Evolutionary conservation across 2,888 invertebrate species (phyloP).

Genomic region (Nemotelus nigrinus): DNA sequence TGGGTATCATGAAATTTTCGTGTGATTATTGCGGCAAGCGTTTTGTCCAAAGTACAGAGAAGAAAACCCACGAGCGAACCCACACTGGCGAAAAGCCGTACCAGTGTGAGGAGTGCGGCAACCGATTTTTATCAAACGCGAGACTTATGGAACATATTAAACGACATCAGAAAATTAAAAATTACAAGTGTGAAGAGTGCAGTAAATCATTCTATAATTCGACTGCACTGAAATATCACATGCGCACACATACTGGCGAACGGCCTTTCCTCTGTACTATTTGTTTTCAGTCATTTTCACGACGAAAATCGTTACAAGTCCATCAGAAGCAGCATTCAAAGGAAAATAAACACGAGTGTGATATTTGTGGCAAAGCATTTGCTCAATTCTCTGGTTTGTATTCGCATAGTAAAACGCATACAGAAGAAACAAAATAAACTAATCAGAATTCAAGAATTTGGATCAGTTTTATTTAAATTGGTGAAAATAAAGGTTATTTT

Average conservation of each 20-base stretch:
- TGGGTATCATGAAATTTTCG: slow-evolving; percentile 12
- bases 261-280: slow-evolving; percentile 54
- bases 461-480: too few species aligned
- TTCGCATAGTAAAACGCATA: slow-evolving; percentile 61
- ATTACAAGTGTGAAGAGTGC: slow-evolving; percentile 57
- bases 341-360: slow-evolving; percentile 59
- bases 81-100: slow-evolving; percentile 58
- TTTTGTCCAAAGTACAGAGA: slow-evolving; percentile 57
- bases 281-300: slow-evolving; percentile 58
- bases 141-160: slow-evolving; percentile 57
- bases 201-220: slow-evolving; percentile 57
- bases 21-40: slow-evolving; percentile 55
- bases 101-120: slow-evolving; percentile 60
- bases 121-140: slow-evolving; percentile 57
- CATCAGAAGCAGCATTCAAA: slow-evolving; percentile 59
- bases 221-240: slow-evolving; percentile 58
- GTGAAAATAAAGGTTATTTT: too few species aligned
- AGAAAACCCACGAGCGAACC: slow-evolving; percentile 56
- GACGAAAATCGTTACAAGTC: slow-evolving; percentile 58
- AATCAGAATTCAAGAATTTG: too few species aligned
- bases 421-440: background rate
- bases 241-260: slow-evolving; percentile 58
- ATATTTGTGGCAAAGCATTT: slow-evolving; percentile 59
- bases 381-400: slow-evolving; percentile 62
- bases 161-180: slow-evolving; percentile 59